A percentile compares a stretch with the other conserved stretches of the same genome.
Evolutionary conservation across 1,140 invertebrate species (phyloP).

Genomic region (Tetraneura akinire): DNA sequence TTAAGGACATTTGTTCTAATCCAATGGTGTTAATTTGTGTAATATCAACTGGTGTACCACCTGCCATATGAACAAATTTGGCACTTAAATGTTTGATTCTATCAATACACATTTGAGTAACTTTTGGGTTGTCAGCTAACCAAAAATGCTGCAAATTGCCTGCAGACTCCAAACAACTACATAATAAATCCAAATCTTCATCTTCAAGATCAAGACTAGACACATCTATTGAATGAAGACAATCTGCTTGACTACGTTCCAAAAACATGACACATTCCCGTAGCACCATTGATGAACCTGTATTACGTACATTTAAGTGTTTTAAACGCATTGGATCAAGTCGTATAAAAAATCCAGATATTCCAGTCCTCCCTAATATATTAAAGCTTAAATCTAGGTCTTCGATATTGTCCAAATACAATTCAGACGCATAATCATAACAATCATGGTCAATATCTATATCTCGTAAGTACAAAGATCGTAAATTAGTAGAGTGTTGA

Average conservation of each 20-base stretch:
- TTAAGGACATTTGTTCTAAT: conserved; percentile 29
- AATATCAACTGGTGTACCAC: conserved; percentile 32
- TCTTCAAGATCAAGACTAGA: conserved; percentile 51
- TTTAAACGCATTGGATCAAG: conserved; percentile 35
- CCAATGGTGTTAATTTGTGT: not conserved
- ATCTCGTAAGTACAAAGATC: conserved; percentile 38
- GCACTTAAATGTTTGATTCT: conserved; percentile 47
- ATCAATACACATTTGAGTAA: conserved; percentile 40
- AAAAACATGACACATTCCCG: conserved; percentile 52
- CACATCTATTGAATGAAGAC: conserved; percentile 40
- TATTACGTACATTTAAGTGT: conserved; percentile 49
- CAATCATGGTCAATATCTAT: conserved; percentile 49
- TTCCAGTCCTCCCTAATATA: conserved; percentile 53
- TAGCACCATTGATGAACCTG: conserved; percentile 38
- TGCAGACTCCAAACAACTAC: conserved; percentile 44
- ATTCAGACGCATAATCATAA: conserved; percentile 29
- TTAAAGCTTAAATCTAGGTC: conserved; percentile 54
- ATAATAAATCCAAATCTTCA: conserved; percentile 46
- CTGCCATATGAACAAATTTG: conserved; percentile 35
- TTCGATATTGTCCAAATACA: conserved; percentile 44
- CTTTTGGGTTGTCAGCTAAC: conserved; percentile 22
- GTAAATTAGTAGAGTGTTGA: conserved; percentile 12
- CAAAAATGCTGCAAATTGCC: conserved; percentile 37
- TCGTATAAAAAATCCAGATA: conserved; percentile 41
- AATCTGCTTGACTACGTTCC: conserved; percentile 35